Base-by-base conservation (phyloP, 2,888 invertebrate species). In the Xestoiulus laeticollis region DNA sequence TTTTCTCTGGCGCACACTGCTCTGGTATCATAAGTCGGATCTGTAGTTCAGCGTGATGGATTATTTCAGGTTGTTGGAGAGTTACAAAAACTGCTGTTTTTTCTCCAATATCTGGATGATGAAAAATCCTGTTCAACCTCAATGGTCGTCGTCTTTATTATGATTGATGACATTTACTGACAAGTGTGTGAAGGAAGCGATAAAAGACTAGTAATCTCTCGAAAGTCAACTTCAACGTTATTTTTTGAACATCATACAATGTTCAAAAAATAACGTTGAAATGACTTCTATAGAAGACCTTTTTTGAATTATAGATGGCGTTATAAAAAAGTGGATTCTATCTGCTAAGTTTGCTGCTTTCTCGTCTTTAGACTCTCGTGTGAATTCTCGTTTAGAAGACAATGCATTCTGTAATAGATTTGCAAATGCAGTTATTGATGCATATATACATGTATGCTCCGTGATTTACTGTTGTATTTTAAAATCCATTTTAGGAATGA, bases 1-100 rank as follows among this genome's bases (percentile, higher is more conserved):
- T 68, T 68, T 68, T 68, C 68, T 68, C 68, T 68, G 68, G 68
- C 68, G 68, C 68, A 68, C 68, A 12, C 68, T 26, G n/a, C 26
- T 68, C 26, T 10, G 26, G 8, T 68, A n/a, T 68, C 68, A 26
- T 26, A 68, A 26, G 68, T 68, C 68, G 12, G 6, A 10, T 68
- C 68, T 26, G 26, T 12, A 68, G 26, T 26, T 68, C 68, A 68
- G 26, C 26, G 26, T 68, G 68, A 68, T 68, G 68, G 68, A 68
- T 68, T 68, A 68, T 68, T 26, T 26, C 68, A 8, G 26, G 68
- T 68, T 68, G 26, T 68, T 26, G 68, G n/a, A 26, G 26, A 26
- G 26, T 14, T 68, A 68, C 26, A 68, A 26, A 26, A 68, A 68
- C 68, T 26, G n/a, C 68, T 68, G 68, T 8, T n/a, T n/a, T n/a